Evolutionary conservation across 2,797 vertebrate species (phyloP).

Genomic region (Phyllotis vaccarum): DNA sequence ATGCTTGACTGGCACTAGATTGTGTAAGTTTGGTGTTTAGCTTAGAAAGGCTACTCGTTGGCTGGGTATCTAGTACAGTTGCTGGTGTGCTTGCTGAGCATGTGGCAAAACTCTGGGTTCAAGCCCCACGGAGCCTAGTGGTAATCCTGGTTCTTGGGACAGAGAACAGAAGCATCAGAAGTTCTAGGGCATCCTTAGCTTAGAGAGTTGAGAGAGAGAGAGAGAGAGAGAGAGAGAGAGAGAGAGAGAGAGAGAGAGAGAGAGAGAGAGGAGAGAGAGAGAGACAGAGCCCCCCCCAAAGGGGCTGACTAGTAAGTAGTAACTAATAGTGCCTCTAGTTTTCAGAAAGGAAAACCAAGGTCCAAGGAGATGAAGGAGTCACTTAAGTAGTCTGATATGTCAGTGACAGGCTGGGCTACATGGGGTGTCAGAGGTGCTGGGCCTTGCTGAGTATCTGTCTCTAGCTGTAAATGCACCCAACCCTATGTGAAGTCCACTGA

Average conservation of each 20-base stretch:
- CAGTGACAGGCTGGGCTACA: not conserved
- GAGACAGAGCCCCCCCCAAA: too few species aligned
- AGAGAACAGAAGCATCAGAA: not conserved
- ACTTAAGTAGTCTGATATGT: not conserved
- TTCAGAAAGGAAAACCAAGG: not conserved
- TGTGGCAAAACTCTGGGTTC: not conserved
- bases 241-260: not conserved
- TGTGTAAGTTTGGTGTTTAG: not conserved
- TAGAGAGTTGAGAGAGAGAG: not conserved
- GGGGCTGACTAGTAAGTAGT: too few species aligned
- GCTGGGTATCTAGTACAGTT: not conserved
- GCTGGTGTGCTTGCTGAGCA: not conserved
- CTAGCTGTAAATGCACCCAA: not conserved
- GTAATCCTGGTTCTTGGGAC: not conserved
- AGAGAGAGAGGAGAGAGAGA: too few species aligned
- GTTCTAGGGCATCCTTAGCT: not conserved
- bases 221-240: not conserved
- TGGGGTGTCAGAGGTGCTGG: not conserved
- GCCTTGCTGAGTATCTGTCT: too few species aligned
- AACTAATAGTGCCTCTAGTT: not conserved
- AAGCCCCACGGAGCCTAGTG: not conserved
- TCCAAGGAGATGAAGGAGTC: not conserved
- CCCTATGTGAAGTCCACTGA: not conserved
- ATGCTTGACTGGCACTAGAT: fast-evolving
- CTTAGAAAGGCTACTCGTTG: not conserved